These are phyloP conservation scores for Scaptodrosophila lebanonensis DNA, from an alignment of 1,140 invertebrate species.

Conservation along the genomic window DNA sequence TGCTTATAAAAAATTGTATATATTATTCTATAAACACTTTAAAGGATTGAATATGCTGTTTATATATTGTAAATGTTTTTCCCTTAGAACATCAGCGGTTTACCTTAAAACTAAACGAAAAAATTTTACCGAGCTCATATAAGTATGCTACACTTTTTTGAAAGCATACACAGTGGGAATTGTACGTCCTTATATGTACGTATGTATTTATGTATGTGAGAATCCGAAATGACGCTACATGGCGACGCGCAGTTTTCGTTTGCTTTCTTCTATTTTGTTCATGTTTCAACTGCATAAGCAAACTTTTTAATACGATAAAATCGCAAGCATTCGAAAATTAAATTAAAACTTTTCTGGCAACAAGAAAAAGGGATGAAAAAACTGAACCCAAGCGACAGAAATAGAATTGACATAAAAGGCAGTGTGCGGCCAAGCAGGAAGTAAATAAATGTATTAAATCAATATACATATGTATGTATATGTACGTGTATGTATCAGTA, in stretches of 20 bases:
- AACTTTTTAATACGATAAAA: conserved; percentile 67
- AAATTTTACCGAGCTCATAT: too few relatives aligned
- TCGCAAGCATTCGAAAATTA: conserved; percentile 39
- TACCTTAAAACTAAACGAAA: too few relatives aligned
- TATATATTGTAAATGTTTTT: too few relatives aligned
- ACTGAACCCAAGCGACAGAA: background rate
- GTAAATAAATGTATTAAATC: conserved; percentile 72
- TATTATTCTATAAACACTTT: too few relatives aligned
- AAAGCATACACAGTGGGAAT: too few relatives aligned
- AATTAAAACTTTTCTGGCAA: conserved; percentile 59
- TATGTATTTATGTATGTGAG: too few relatives aligned
- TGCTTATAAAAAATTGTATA: too few relatives aligned
- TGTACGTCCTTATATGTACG: too few relatives aligned
- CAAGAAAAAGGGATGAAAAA: conserved; percentile 34
- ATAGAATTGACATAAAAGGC: conserved; percentile 9
- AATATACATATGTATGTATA: conserved; percentile 38
- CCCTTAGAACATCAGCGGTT: too few relatives aligned
- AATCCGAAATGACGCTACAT: too few relatives aligned
- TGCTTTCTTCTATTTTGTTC: conserved; percentile 7
- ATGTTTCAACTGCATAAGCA: conserved; percentile 21
- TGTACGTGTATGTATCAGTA: conserved; percentile 1
- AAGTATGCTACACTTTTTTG: too few relatives aligned
- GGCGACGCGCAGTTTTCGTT: conserved; percentile 9
- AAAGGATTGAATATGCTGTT: too few relatives aligned
- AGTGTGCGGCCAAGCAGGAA: conserved; percentile 4